These are phyloP conservation scores for Tragelaphus strepsiceros DNA, from an alignment of 2,113 vertebrate species.

Conservation along the genomic window DNA sequence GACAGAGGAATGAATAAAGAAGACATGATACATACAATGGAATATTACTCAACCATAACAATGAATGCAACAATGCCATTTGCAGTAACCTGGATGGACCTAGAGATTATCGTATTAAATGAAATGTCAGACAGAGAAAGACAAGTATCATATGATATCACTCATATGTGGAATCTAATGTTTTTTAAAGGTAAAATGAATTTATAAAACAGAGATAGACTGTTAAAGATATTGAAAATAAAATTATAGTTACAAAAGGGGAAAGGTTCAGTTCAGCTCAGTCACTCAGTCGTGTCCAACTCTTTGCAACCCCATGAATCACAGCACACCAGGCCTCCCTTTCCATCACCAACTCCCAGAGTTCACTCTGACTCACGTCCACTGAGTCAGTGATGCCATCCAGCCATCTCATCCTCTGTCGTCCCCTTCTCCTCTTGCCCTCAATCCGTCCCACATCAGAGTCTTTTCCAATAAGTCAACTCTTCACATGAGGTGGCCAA, in stretches of 20 bases:
- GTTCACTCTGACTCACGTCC: too few relatives aligned
- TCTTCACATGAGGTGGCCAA: too few relatives aligned
- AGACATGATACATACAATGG: not conserved
- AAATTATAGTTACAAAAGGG: not conserved
- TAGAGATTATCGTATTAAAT: not conserved
- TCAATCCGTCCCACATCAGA: too few relatives aligned
- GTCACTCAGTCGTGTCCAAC: rapidly evolving
- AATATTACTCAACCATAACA: not conserved
- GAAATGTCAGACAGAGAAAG: not conserved
- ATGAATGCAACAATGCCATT: not conserved
- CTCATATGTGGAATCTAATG: not conserved
- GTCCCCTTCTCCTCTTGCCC: too few relatives aligned
- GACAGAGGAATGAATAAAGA: not conserved
- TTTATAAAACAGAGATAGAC: not conserved
- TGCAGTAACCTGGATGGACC: not conserved
- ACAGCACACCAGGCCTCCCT: too few relatives aligned
- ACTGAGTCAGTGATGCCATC: too few relatives aligned
- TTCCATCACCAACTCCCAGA: too few relatives aligned
- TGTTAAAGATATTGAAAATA: not conserved
- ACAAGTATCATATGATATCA: not conserved
- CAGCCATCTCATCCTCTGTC: too few relatives aligned
- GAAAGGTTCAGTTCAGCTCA: not conserved
- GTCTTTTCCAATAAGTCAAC: too few relatives aligned
- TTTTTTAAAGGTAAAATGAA: not conserved
- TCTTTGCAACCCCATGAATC: too few relatives aligned